Evolutionary conservation across 1,140 invertebrate species (phyloP), one percentile per base, ranked within the genome.

Genomic region (Heliconius congener): DNA sequence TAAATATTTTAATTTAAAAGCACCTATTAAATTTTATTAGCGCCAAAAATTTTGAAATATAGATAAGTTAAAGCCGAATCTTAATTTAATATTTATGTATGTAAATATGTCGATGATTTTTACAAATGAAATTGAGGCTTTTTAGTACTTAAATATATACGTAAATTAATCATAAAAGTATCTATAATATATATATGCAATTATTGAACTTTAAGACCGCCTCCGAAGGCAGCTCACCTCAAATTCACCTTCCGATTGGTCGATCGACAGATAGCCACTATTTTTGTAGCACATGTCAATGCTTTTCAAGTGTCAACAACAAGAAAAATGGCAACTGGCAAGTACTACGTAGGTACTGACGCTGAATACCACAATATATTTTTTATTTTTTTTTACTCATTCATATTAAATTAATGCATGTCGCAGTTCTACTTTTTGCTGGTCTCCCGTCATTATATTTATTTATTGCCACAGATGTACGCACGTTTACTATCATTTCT

Each of bases 171-270:
- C 9, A 66, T 66, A 27, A 66, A 16, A 30, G 8, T 8, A 13
- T 66, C 60, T 27, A 66, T 66, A 30, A 30, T 46, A 66, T 30
- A 30, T 9, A 13, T 66, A 9, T 30, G 30, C 11, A 66, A 27
- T 27, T 66, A 66, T 66, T 66, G 71, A 19, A n/a, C 19, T 37
- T 71, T 71, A 39, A 71, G 71, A 74, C 82, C 85, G 86, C 86
- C 85, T 85, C 78, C 79, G 42, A 77, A 78, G 46, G 18, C 71
- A 74, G 76, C 46, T 80, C 80, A 85, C 86, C 82, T 83, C 78
- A 80, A 74, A 30, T 39, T 73, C 72, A 77, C 50, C 66, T 66
- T 75, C 74, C 74, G 71, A 86, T 87, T 85, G 82, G 85, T 73
- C 75, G 77, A 72, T 76, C 71, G 66, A 57, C 73, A 76, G 57